These are phyloP conservation scores for Alligator mississippiensis DNA, from an alignment of 2,113 vertebrate genomes.

Conservation along the genomic window DNA sequence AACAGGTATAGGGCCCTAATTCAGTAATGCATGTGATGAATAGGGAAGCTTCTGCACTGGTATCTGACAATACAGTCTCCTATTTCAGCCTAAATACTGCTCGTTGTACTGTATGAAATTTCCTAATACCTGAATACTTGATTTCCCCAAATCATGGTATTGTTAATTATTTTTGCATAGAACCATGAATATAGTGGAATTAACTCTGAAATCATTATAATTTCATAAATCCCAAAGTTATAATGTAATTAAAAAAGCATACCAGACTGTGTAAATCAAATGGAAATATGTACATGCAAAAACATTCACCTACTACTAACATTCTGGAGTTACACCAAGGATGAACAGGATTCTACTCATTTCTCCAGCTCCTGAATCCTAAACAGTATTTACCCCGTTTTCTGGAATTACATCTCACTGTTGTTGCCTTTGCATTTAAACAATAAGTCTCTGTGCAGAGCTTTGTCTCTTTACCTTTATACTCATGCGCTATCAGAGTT, in stretches of 20 bases:
- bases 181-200: not conserved
- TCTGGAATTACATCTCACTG: not conserved
- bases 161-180: not conserved
- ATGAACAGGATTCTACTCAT: not conserved
- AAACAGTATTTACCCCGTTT: not conserved
- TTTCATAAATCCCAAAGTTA: not conserved
- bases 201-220: not conserved
- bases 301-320: conserved; percentile 52
- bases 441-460: not conserved
- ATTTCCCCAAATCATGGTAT: conserved; percentile 11
- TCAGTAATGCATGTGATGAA: not conserved
- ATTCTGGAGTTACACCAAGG: conserved; percentile 7
- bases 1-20: not conserved
- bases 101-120: not conserved
- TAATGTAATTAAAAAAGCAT: conserved; percentile 10
- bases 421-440: not conserved
- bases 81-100: not conserved
- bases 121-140: not conserved
- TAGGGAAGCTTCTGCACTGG: not conserved
- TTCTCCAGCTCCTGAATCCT: not conserved
- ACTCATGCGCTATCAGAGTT: conserved; percentile 20
- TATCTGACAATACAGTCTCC: not conserved
- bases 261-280: conserved; percentile 12
- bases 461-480: not conserved
- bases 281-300: conserved; percentile 37